Evolutionary conservation across 2,797 vertebrate species (phyloP).

Genomic region (Pipistrellus pipistrellus): DNA sequence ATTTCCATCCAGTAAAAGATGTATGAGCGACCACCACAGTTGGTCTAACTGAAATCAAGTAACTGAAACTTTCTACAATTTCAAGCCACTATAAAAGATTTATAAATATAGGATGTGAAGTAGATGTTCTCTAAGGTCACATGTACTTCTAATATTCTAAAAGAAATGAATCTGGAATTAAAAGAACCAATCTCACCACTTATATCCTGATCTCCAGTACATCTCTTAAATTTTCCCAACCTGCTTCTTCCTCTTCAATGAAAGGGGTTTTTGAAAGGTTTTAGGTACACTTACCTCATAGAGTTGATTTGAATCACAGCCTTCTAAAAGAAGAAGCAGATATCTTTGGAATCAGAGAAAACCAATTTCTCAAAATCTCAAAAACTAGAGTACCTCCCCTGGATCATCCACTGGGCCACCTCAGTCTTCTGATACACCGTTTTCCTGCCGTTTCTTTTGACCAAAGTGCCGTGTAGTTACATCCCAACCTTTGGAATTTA

Average conservation of each 20-base stretch:
- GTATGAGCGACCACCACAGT: constrained; percentile 3
- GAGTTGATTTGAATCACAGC: neutral
- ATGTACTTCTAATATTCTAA: constrained; percentile 8
- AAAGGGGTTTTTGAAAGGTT: neutral
- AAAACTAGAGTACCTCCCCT: neutral
- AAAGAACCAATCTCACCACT: neutral
- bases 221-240: neutral
- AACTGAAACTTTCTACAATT: neutral
- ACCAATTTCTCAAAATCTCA: neutral
- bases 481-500: constrained; percentile 36
- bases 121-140: neutral
- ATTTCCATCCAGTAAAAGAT: constrained; percentile 65
- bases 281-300: neutral
- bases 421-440: neutral
- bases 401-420: neutral
- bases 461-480: neutral
- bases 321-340: constrained; percentile 10
- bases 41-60: constrained; percentile 31
- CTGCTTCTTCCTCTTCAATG: constrained; percentile 16
- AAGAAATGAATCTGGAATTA: constrained; percentile 4
- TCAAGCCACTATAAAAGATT: constrained; percentile 34
- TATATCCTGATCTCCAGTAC: neutral
- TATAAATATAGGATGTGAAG: neutral
- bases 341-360: constrained; percentile 46
- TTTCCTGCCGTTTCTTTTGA: constrained; percentile 15